A percentile compares a stretch with the other conserved stretches of the same genome.
Conservation (phyloP, 2,888 invertebrate species). For the Pollenia griseotomentosa region DNA sequence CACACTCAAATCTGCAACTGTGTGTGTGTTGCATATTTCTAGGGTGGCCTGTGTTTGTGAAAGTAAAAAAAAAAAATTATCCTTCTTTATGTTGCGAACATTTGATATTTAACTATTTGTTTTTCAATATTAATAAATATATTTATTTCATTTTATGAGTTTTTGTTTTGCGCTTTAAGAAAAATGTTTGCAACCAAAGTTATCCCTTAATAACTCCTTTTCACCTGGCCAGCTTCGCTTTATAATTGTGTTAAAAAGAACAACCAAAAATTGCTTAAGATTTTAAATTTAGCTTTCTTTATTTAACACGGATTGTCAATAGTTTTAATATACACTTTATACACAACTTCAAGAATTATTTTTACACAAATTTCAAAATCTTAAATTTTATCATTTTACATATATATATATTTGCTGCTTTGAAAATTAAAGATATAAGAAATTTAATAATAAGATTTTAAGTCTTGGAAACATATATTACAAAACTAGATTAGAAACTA, state of each 20-base stretch:
- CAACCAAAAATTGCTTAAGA: not conserved
- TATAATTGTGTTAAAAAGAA: not conserved
- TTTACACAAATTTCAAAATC: too few species aligned
- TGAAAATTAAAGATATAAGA: too few species aligned
- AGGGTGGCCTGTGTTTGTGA: conserved; percentile 44
- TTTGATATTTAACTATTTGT: conserved; percentile 6
- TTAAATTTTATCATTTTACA: too few species aligned
- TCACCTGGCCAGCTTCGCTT: conserved; percentile 2
- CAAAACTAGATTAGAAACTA: too few species aligned
- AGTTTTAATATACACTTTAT: too few species aligned
- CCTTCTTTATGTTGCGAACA: conserved; percentile 55
- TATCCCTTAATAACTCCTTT: not conserved
- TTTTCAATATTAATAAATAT: not conserved
- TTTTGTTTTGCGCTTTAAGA: conserved; percentile 11
- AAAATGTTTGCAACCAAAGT: conserved; percentile 13
- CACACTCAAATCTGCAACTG: not conserved
- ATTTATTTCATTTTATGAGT: not conserved
- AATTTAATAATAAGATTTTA: too few species aligned
- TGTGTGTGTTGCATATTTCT: conserved; percentile 26
- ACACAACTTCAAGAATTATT: too few species aligned
- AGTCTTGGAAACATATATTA: too few species aligned
- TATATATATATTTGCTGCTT: too few species aligned
- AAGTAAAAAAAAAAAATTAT: conserved; percentile 1
- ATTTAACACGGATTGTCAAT: too few species aligned
- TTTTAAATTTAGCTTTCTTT: not conserved